Base-by-base conservation (phyloP, 2,113 vertebrate genomes). In the Sander lucioperca region DNA sequence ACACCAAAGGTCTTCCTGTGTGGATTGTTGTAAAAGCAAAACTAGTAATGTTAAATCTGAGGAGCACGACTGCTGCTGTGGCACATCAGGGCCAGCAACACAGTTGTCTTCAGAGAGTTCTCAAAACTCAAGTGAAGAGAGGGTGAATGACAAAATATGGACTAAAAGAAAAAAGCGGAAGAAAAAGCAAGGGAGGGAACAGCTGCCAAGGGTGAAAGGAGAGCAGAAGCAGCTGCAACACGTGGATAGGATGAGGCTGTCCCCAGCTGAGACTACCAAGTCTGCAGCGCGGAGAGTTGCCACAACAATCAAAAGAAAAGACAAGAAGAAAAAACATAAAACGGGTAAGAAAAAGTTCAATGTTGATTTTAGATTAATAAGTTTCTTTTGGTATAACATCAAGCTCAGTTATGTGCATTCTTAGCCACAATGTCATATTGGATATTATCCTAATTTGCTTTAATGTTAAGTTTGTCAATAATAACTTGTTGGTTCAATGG, bases 141-240 rank as follows among this genome's bases (percentile, higher is more conserved):
- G 73, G 88, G 68, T 92, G 79, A 68, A 83, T 86, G 91, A 94
- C 43, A 87, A 95, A 94, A 93, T 95, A 75, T 94, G 91, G 75
- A 92, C 94, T 69, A 97, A 96, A 89, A 97, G 97, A 92, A 98
- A 96, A 91, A 98, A 96, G 71, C 95, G 96, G 89, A 98, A 97
- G 93, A 99, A 97, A 96, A 98, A 96, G 94, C 96, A 95, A 83
- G 84, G 95, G 69, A 96, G 94, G 85, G 96, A 96, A 89, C 93
- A 93, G 85, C 83, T 86, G 72, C 70, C 6, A n/a, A 66, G 72
- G 30, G 58, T 80, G 50, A 89, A 80, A 75, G 88, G 82, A 95
- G 74, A 93, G 90, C 92, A 95, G 94, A 91, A 95, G 94, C 82
- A 87, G 95, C 53, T 94, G 94, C 90, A 92, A 93, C 92, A 96